Conservation (phyloP, 2,797 vertebrate genomes). For the Myotis myotis region DNA sequence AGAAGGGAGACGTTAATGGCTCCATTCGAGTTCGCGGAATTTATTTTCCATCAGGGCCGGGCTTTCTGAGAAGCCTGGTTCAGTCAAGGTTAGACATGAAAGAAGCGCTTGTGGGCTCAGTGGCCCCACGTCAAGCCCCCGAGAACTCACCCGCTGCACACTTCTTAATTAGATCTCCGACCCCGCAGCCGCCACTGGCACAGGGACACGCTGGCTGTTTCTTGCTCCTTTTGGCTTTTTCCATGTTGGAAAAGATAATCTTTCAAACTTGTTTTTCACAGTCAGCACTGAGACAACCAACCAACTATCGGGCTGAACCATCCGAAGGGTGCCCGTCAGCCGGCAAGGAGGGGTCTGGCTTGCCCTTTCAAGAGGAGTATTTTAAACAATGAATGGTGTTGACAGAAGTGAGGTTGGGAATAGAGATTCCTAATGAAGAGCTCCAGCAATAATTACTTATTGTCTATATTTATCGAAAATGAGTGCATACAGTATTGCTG, state of each 20-base stretch:
- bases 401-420: not conserved
- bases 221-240: not conserved
- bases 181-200: not conserved
- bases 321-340: fast-evolving
- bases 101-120: constrained; percentile 28
- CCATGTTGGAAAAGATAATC: not conserved
- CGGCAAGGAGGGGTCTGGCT: not conserved
- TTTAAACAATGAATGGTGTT: constrained; percentile 50
- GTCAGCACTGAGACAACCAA: not conserved
- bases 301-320: not conserved
- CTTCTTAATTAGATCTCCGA: constrained; percentile 34
- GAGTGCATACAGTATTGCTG: constrained; percentile 16
- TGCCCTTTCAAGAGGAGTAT: not conserved
- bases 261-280: not conserved
- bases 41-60: constrained; percentile 61
- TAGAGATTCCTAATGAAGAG: constrained; percentile 21
- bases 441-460: constrained; percentile 60
- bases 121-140: not conserved
- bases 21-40: constrained; percentile 57
- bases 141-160: not conserved
- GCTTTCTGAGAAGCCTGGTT: constrained; percentile 55
- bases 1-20: constrained; percentile 41
- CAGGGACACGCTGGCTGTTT: not conserved
- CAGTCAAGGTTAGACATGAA: constrained; percentile 64
- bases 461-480: constrained; percentile 68